A percentile compares a stretch with the other conserved stretches of the same genome.
Conservation (phyloP, 1,140 invertebrate genomes). For the Plectus sambesii region DNA sequence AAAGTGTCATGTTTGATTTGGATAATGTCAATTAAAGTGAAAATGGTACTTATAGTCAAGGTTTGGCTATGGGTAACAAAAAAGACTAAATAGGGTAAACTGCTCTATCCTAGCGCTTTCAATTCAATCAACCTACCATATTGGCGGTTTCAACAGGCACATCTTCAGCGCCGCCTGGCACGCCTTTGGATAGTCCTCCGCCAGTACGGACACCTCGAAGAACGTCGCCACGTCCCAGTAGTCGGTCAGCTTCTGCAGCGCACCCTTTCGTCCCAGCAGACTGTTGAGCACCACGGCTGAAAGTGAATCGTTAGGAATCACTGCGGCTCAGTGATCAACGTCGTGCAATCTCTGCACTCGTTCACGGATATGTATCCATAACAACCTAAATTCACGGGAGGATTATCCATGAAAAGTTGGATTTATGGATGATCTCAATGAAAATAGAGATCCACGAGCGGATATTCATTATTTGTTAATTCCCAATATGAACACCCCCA, state of each 20-base stretch:
- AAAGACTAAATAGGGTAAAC: no score
- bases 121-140: constrained; percentile 72
- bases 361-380: no score
- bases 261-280: constrained; percentile 93
- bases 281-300: constrained; percentile 85
- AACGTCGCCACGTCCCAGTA: constrained; percentile 99
- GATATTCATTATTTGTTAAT: no score
- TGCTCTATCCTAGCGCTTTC: not conserved
- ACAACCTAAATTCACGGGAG: no score
- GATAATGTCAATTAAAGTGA: no score
- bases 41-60: no score
- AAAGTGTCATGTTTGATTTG: no score
- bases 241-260: constrained; percentile 75
- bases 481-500: not conserved
- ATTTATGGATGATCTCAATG: no score
- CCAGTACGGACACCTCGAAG: constrained; percentile 88
- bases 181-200: constrained; percentile 91
- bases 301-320: constrained; percentile 16
- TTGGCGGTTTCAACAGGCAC: constrained; percentile 95
- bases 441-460: no score
- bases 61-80: constrained; percentile 4
- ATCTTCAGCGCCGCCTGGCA: constrained; percentile 95
- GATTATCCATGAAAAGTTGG: no score
- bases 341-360: no score
- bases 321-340: no score